phyloP scores from a whole-genome alignment of 92 coral and sea anemone genomes.

The Actinernus sp. region DNA sequence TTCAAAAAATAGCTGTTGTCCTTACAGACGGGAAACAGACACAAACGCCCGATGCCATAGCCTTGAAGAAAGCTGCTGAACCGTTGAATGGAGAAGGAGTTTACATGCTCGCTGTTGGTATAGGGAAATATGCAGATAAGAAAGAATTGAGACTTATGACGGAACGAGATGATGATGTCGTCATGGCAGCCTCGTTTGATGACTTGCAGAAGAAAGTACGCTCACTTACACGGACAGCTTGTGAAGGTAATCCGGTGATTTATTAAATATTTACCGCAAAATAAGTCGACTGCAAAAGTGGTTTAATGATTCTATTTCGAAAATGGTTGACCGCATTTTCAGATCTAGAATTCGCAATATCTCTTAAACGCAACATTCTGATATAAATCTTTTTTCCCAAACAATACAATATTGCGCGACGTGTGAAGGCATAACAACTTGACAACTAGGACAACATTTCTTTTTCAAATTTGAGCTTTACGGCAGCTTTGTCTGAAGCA shows the following conservation, averaged over 20 bases:
- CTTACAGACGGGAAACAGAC: constrained; percentile 76
- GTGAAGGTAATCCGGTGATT: constrained; percentile 29
- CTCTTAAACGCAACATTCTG: no score
- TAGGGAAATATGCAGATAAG: constrained; percentile 51
- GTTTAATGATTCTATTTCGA: no score
- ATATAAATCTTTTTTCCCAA: no score
- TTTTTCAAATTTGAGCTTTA: no score
- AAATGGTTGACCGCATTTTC: no score
- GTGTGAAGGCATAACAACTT: no score
- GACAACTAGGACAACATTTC: no score
- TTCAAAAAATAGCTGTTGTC: constrained; percentile 71
- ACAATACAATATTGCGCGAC: no score
- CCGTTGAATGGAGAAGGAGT: constrained; percentile 55
- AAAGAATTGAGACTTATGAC: constrained; percentile 52
- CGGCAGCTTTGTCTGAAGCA: no score
- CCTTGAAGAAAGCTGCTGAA: constrained; percentile 38
- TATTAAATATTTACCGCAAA: no score
- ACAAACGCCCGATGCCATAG: constrained; percentile 2
- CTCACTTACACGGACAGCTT: constrained; percentile 21
- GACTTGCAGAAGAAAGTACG: constrained; percentile 23
- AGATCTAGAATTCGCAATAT: no score
- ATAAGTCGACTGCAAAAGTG: no score
- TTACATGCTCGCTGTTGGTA: constrained; percentile 52
- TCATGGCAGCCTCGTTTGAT: constrained; percentile 43
- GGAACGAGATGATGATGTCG: constrained; percentile 62